phyloP scores from a whole-genome alignment of 37 sponge, comb jelly and placozoan genomes.

The Theonella swinhoei region DNA sequence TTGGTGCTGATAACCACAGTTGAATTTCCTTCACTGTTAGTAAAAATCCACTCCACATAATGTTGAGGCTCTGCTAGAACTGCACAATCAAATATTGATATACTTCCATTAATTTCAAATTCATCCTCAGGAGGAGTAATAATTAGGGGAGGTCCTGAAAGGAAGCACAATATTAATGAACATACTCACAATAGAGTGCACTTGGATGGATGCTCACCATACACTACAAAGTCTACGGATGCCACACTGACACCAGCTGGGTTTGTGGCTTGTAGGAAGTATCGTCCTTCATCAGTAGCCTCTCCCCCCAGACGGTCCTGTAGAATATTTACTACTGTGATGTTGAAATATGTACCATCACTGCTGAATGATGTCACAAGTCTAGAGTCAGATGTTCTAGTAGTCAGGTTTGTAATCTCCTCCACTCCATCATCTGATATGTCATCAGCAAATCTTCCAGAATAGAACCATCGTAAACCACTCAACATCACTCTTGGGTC shows the following conservation, averaged over 20 bases:
- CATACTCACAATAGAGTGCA: neutral
- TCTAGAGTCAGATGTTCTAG: slow-evolving; percentile 26
- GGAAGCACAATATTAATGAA: neutral
- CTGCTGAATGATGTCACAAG: slow-evolving; percentile 13
- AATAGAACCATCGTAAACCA: slow-evolving; percentile 58
- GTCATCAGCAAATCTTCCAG: neutral
- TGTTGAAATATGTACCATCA: neutral
- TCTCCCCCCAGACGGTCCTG: slow-evolving; percentile 1
- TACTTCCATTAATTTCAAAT: slow-evolving; percentile 36
- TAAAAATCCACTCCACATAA: slow-evolving; percentile 48
- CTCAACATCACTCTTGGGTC: slow-evolving; percentile 37
- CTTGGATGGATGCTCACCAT: slow-evolving; percentile 33
- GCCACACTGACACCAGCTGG: slow-evolving; percentile 42
- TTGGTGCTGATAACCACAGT: neutral
- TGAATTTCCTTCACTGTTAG: neutral
- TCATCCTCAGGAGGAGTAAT: slow-evolving; percentile 19
- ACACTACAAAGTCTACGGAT: slow-evolving; percentile 41
- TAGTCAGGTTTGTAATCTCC: slow-evolving; percentile 39
- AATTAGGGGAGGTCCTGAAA: slow-evolving; percentile 64
- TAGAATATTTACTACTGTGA: slow-evolving; percentile 34
- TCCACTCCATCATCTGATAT: neutral
- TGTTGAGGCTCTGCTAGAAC: slow-evolving; percentile 63
- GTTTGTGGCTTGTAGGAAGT: slow-evolving; percentile 62
- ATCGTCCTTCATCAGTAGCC: slow-evolving; percentile 64
- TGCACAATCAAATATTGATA: slow-evolving; percentile 34